These are phyloP conservation scores for Furcifer pardalis DNA, from an alignment of 2,797 vertebrate genomes.

Conservation along the genomic window DNA sequence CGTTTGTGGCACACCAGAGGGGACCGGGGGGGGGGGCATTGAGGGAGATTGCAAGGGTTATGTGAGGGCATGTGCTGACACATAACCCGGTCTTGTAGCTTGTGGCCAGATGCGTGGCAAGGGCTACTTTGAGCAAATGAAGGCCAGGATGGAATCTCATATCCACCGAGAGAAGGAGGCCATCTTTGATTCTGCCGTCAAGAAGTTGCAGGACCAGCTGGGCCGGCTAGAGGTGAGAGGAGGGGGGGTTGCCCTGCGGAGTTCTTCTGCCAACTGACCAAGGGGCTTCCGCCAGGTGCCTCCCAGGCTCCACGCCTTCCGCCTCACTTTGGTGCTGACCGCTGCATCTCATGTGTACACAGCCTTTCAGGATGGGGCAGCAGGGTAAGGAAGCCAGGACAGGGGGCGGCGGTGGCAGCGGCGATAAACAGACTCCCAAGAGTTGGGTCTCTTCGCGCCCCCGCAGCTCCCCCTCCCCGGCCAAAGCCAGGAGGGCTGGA, in stretches of 20 bases:
- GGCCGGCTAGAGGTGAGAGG: conserved; percentile 12
- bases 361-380: neutral
- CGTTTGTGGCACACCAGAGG: too few species aligned
- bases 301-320: neutral
- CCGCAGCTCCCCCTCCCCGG: too few species aligned
- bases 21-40: too few species aligned
- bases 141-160: neutral
- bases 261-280: neutral
- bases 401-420: too few species aligned
- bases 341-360: too few species aligned
- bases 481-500: too few species aligned
- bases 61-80: neutral
- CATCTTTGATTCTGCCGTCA: neutral
- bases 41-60: rapidly evolving
- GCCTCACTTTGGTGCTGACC: neutral
- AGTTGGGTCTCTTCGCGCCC: too few species aligned
- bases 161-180: neutral
- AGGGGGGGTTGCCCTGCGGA: too few species aligned
- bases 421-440: too few species aligned
- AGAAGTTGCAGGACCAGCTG: neutral
- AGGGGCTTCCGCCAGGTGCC: too few species aligned
- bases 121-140: conserved; percentile 30
- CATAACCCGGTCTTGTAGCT: neutral
- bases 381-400: neutral
- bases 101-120: conserved; percentile 10